Evolutionary conservation across 2,888 invertebrate species (phyloP).

Genomic region (Cetonia aurata): DNA sequence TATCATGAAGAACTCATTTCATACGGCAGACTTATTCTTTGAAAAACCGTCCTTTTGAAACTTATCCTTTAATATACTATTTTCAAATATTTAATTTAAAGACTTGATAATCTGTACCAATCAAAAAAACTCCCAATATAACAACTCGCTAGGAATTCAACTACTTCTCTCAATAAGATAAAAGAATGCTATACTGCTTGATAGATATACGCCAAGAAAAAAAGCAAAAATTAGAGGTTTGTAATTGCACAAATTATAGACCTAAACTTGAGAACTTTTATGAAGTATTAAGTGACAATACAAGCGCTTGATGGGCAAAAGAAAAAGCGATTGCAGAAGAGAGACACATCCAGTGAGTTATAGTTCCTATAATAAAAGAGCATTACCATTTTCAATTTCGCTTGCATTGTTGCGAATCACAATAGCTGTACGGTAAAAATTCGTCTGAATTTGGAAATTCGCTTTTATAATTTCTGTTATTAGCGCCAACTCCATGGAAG

Average conservation of each 20-base stretch:
- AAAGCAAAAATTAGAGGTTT: no score
- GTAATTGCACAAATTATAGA: neutral
- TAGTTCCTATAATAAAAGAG: conserved; percentile 33
- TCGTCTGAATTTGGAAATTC: conserved; percentile 37
- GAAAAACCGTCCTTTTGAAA: no score
- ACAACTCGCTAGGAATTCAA: no score
- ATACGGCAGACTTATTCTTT: no score
- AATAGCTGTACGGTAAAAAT: conserved; percentile 31
- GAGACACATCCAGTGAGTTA: conserved; percentile 12
- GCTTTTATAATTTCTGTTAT: conserved; percentile 31
- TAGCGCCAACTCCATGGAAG: conserved; percentile 12
- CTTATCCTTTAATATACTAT: no score
- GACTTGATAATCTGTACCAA: no score
- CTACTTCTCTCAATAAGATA: no score
- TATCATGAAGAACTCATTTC: no score
- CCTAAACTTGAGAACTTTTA: neutral
- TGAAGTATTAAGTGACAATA: neutral
- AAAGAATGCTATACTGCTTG: no score
- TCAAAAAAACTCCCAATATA: no score
- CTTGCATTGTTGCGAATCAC: conserved; percentile 31
- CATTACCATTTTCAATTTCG: conserved; percentile 42
- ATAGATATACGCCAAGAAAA: no score
- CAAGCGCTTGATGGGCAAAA: neutral
- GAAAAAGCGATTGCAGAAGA: conserved; percentile 17
- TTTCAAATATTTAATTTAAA: no score